These are phyloP conservation scores for Sipunculus nudus DNA, from an alignment of 2,888 invertebrate genomes.

Conservation along the genomic window DNA sequence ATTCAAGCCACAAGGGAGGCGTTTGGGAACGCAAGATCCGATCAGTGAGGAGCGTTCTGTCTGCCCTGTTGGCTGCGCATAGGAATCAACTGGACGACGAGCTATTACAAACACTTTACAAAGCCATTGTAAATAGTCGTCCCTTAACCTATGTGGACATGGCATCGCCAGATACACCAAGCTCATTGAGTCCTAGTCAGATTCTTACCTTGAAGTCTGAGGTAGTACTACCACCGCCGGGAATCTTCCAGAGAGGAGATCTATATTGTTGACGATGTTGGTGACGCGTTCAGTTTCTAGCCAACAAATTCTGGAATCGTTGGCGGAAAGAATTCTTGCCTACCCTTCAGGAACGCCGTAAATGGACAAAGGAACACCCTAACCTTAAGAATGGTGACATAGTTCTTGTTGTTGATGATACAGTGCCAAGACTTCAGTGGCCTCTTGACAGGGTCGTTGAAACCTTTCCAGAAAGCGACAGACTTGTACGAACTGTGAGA, in stretches of 20 bases:
- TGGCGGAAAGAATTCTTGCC: conserved; percentile 38
- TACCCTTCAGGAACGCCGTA: conserved; percentile 26
- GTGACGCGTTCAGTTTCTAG: conserved; percentile 35
- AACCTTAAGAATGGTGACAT: conserved; percentile 1
- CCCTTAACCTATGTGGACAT: conserved; percentile 15
- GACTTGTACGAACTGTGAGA: not conserved
- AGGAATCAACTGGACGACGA: conserved; percentile 21
- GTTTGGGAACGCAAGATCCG: conserved; percentile 30
- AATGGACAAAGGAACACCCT: conserved; percentile 21
- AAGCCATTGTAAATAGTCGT: conserved; percentile 23
- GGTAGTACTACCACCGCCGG: conserved; percentile 32
- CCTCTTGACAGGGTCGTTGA: not conserved
- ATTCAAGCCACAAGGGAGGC: conserved; percentile 27
- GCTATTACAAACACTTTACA: conserved; percentile 19
- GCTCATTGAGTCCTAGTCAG: conserved; percentile 25
- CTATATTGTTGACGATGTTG: conserved; percentile 33
- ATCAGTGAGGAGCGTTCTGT: conserved; percentile 20
- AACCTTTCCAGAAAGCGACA: not conserved
- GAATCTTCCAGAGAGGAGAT: conserved; percentile 30
- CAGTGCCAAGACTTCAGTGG: not conserved
- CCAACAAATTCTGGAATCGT: conserved; percentile 39
- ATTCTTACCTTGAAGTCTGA: conserved; percentile 23
- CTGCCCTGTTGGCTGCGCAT: conserved; percentile 4
- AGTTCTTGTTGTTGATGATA: not conserved
- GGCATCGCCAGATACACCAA: conserved; percentile 11